These are phyloP conservation scores for Sebastes iracundus DNA, from an alignment of 2,797 vertebrate genomes.

Conservation along the genomic window DNA sequence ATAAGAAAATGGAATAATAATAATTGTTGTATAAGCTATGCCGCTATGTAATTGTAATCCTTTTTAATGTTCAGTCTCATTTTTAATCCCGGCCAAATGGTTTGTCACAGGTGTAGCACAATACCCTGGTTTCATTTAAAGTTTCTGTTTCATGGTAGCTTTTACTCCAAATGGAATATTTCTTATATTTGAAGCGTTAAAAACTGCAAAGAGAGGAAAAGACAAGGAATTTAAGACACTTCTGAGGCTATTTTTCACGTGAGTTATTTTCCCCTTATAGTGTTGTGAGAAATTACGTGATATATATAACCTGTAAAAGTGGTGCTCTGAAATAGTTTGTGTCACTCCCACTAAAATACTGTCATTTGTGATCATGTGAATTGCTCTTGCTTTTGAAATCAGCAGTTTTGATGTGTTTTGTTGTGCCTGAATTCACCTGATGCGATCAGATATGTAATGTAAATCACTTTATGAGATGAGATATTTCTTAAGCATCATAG, in stretches of 20 bases:
- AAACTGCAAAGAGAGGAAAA: neutral
- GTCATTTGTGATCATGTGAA: slow-evolving; percentile 22
- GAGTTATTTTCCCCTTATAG: neutral
- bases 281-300: slow-evolving; percentile 17
- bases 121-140: neutral
- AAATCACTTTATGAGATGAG: slow-evolving; percentile 13
- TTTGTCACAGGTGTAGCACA: neutral
- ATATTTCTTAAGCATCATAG: neutral
- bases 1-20: slow-evolving; percentile 34
- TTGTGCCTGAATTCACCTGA: slow-evolving; percentile 21
- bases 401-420: neutral
- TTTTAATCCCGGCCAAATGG: slow-evolving; percentile 35
- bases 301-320: neutral
- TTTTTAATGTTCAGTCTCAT: slow-evolving; percentile 5
- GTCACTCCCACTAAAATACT: neutral
- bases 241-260: slow-evolving; percentile 14
- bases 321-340: neutral
- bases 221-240: neutral
- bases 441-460: slow-evolving; percentile 10
- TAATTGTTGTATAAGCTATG: slow-evolving; percentile 69
- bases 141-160: slow-evolving; percentile 2
- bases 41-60: slow-evolving; percentile 17
- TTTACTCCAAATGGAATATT: slow-evolving; percentile 7
- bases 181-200: slow-evolving; percentile 3
- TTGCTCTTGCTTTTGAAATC: slow-evolving; percentile 35